Evolutionary conservation across 2,113 vertebrate species (phyloP).

Genomic region (Pimephales promelas): DNA sequence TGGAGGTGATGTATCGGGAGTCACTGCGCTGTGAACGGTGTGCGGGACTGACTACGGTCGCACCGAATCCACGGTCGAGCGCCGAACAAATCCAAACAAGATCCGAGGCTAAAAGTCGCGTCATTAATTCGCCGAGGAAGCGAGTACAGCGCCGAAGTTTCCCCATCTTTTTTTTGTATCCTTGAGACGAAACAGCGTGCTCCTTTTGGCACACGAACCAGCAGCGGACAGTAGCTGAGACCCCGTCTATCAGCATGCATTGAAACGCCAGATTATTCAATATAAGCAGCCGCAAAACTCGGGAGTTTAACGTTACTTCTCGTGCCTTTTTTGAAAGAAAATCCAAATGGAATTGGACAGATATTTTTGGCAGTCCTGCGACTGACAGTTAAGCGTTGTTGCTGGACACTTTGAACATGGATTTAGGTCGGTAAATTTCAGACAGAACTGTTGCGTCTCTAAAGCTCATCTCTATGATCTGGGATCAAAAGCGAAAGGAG

Average conservation of each 20-base stretch:
- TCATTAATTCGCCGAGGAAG: slow-evolving; percentile 14
- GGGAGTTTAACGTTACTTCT: slow-evolving; percentile 19
- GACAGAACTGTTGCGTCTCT: slow-evolving; percentile 24
- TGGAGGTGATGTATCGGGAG: slow-evolving; percentile 24
- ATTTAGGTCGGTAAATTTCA: slow-evolving; percentile 29
- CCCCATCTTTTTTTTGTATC: slow-evolving; percentile 16
- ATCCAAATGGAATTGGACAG: slow-evolving; percentile 45
- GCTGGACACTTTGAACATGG: slow-evolving; percentile 36
- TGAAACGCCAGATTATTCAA: neutral
- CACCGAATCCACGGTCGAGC: slow-evolving; percentile 20
- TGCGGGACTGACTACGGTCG: slow-evolving; percentile 25
- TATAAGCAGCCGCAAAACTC: neutral
- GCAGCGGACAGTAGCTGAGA: slow-evolving; percentile 44
- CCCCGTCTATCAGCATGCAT: slow-evolving; percentile 12
- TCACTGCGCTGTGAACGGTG: slow-evolving; percentile 27
- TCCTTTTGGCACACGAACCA: neutral
- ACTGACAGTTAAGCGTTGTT: slow-evolving; percentile 36
- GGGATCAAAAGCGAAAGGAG: slow-evolving; percentile 16
- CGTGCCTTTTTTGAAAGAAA: neutral
- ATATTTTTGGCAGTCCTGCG: slow-evolving; percentile 23
- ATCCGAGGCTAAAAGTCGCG: neutral
- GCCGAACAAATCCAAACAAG: slow-evolving; percentile 31
- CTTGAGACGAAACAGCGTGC: neutral
- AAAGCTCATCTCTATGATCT: neutral
- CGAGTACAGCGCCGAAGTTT: slow-evolving; percentile 1